Base-by-base conservation (phyloP, 2,797 vertebrate genomes). In the Labroides dimidiatus region DNA sequence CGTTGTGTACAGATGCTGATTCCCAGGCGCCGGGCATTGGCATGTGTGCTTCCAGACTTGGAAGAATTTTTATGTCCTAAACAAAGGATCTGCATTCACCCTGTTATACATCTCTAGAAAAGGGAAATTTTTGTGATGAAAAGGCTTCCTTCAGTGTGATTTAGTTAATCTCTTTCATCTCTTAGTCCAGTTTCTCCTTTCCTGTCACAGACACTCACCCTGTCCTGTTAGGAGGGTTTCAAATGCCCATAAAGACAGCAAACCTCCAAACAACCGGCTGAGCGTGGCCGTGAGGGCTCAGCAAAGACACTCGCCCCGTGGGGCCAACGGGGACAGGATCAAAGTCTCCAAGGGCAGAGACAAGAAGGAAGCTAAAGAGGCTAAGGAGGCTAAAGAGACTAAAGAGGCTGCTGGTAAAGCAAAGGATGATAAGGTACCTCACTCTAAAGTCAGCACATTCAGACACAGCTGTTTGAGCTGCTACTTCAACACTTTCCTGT, bases 391-490 rank as follows among this genome's bases (percentile, higher is more conserved):
- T n/a, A n/a, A 85, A 69, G 89, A 91, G 45, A 49, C 86, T 1
- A 93, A 85, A 69, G 89, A 91, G 51, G 52, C 86, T 1, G 77
- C 90, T 17, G 92, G 87, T 76, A 98, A 94, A 94, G 89, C 91
- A 67, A 98, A 95, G 91, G 97, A 98, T 2, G 96, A 98, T 48
- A 99, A 98, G 96, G 97, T 99, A 84, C 84, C 51, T 4, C 4
- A 7, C 24, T 49, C 20, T 39, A 0, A 45, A 9, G 3, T 3
- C 14, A 13, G 30, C 24, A 9, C 36, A 5, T 33, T 9, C 30
- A 6, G 5, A 33, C 30, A 6, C 52, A 69, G 37, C 24, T 75
- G 47, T 82, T 85, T 77, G 53, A 17, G 21, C 27, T 81, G 82
- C 63, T 77, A 53, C 62, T 63, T 24, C 19, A 12, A 60, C n/a